phyloP scores from a whole-genome alignment of 1,140 invertebrate species.

The Lycorma delicatula region DNA sequence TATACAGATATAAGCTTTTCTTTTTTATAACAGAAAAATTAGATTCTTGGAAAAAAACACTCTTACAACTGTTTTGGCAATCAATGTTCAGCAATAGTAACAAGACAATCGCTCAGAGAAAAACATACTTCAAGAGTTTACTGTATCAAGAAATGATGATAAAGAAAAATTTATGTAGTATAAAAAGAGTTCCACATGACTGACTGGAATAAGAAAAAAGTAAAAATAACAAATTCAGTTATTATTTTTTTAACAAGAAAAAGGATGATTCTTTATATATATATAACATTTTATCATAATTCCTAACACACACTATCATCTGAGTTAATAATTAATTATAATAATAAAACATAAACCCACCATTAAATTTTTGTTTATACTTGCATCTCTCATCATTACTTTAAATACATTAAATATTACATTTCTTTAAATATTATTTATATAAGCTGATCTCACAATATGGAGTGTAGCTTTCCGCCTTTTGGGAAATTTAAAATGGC shows the following conservation, averaged over 20 bases:
- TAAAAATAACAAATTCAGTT: too few species aligned
- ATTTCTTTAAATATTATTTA: conserved; percentile 15
- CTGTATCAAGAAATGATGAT: too few species aligned
- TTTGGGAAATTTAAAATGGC: conserved; percentile 20
- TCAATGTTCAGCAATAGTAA: too few species aligned
- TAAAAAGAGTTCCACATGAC: too few species aligned
- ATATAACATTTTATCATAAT: conserved; percentile 20
- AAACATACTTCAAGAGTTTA: too few species aligned
- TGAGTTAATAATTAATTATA: conserved; percentile 13
- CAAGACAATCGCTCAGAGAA: too few species aligned
- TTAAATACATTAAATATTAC: conserved; percentile 19
- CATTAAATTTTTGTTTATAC: conserved; percentile 3
- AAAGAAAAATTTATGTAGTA: too few species aligned
- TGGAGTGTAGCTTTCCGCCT: conserved; percentile 22
- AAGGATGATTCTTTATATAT: conserved; percentile 19
- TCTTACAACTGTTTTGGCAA: too few species aligned
- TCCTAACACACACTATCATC: conserved; percentile 23
- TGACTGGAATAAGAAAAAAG: too few species aligned
- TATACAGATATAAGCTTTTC: too few species aligned
- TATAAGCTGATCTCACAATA: conserved; percentile 21
- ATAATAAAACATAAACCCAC: conserved; percentile 1
- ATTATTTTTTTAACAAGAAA: conserved; percentile 14
- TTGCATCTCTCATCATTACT: conserved; percentile 1
- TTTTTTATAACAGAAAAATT: too few species aligned
- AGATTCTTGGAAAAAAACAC: too few species aligned